phyloP scores from a whole-genome alignment of 2,113 vertebrate species.

The Crotalus horridus region DNA sequence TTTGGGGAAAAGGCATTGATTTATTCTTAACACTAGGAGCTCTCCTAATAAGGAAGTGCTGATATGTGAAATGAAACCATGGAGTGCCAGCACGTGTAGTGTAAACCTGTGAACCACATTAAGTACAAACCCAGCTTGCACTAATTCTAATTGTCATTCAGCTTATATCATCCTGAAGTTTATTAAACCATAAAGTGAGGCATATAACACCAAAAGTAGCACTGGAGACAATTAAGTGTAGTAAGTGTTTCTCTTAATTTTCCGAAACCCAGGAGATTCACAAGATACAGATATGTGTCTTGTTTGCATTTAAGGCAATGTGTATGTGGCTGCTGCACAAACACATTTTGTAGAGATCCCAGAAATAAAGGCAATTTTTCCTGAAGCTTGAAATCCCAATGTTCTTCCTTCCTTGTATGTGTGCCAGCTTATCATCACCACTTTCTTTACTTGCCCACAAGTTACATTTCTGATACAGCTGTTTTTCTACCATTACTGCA shows the following conservation, averaged over 20 bases:
- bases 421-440: neutral
- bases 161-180: constrained; percentile 59
- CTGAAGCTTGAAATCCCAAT: neutral
- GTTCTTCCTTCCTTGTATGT: accelerated
- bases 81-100: accelerated
- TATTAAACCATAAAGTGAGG: constrained; percentile 70
- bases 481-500: constrained; percentile 4
- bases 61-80: constrained; percentile 5
- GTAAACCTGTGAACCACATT: constrained; percentile 41
- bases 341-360: neutral
- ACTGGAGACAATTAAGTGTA: constrained; percentile 68
- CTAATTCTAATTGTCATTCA: constrained; percentile 56
- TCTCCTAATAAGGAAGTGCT: constrained; percentile 19
- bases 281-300: constrained; percentile 55
- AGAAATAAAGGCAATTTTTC: constrained; percentile 37
- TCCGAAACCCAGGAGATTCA: constrained; percentile 59
- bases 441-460: neutral
- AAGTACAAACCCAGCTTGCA: constrained; percentile 38
- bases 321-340: constrained; percentile 15
- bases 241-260: constrained; percentile 68
- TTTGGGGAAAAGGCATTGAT: constrained; percentile 41
- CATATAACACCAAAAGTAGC: constrained; percentile 56
- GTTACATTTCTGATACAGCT: constrained; percentile 13
- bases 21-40: constrained; percentile 15
- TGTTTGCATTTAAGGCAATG: constrained; percentile 32